Percentiles rank a stretch among this genome's conserved stretches.
Conservation (phyloP, 64 coral and sea anemone species). For the Pachyseris speciosa region DNA sequence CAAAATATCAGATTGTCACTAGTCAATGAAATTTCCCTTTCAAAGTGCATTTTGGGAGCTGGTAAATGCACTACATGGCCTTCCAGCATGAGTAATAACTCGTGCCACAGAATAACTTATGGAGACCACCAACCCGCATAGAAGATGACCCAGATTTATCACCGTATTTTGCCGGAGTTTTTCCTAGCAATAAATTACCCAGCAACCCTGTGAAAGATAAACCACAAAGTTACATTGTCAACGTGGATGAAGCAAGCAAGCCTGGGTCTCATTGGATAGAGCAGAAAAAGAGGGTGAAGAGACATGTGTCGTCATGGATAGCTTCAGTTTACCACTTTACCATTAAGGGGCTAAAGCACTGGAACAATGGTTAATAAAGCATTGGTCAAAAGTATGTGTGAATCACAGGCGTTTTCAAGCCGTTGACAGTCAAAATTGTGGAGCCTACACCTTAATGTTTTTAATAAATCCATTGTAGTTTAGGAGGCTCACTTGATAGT, state of each 20-base stretch:
- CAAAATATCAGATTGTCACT: constrained; percentile 44
- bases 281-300: too few relatives aligned
- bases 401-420: background rate
- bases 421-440: background rate
- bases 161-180: background rate
- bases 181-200: background rate
- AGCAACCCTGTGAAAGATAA: background rate
- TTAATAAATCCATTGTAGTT: background rate
- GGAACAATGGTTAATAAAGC: background rate
- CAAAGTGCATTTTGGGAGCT: constrained; percentile 44
- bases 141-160: too few relatives aligned
- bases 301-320: background rate
- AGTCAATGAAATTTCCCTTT: background rate
- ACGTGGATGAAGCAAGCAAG: background rate
- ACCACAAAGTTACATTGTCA: background rate
- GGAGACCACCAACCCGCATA: too few relatives aligned
- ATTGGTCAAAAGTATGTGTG: too few relatives aligned
- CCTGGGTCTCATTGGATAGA: background rate
- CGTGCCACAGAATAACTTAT: background rate
- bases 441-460: background rate
- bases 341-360: too few relatives aligned
- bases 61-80: constrained; percentile 33
- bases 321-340: background rate
- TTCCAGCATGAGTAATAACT: constrained; percentile 36
- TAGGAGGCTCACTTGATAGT: too few relatives aligned